A percentile compares a stretch with the other conserved stretches of the same genome.
These are phyloP conservation scores for Tetranychus truncatus DNA, from an alignment of 2,888 invertebrate genomes.

Conservation along the genomic window DNA sequence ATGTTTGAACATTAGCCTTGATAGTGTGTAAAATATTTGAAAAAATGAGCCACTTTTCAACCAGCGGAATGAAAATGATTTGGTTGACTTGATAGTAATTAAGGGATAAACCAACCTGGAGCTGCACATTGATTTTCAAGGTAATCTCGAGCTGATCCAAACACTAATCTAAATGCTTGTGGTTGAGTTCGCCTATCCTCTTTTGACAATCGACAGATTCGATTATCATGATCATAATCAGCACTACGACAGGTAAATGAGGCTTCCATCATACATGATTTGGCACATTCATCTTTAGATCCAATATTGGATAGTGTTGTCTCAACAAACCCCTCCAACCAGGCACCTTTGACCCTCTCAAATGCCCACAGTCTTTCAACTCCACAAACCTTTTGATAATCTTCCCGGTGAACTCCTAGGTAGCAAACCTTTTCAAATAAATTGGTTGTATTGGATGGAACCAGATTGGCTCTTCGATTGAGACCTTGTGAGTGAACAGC, in stretches of 20 bases:
- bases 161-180: conserved; percentile 35
- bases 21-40: not conserved
- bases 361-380: conserved; percentile 37
- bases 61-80: not conserved
- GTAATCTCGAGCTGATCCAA: conserved; percentile 37
- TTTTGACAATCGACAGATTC: conserved; percentile 36
- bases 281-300: conserved; percentile 36
- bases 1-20: not conserved
- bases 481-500: conserved; percentile 29
- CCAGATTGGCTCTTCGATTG: conserved; percentile 14
- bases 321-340: conserved; percentile 35
- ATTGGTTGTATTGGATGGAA: conserved; percentile 28
- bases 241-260: conserved; percentile 39
- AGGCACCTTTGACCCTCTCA: conserved; percentile 37
- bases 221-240: conserved; percentile 37
- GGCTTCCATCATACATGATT: conserved; percentile 37
- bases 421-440: conserved; percentile 35
- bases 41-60: not conserved
- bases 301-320: conserved; percentile 32
- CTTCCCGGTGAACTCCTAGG: conserved; percentile 30
- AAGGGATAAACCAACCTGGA: conserved; percentile 23
- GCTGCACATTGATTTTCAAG: conserved; percentile 40
- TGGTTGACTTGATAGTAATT: not conserved
- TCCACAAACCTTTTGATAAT: conserved; percentile 33
- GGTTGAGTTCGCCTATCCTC: conserved; percentile 40